Base-by-base conservation (phyloP, 2,888 invertebrate species). In the Leptarthrus brevirostris region DNA sequence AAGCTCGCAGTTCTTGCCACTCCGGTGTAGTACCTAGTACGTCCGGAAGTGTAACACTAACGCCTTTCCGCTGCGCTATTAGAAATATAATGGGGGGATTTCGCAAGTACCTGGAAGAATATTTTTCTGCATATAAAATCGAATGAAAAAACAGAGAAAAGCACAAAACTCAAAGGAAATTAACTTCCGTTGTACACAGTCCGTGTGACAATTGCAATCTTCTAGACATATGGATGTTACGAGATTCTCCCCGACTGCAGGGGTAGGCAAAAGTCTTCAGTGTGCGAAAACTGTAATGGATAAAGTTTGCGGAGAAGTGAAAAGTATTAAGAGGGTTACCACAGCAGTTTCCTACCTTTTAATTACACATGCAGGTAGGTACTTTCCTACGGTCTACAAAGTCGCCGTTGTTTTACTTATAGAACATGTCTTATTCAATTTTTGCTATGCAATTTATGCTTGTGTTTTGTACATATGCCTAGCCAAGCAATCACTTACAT, bases 301-400 rank as follows among this genome's bases (percentile, higher is more conserved):
- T 58, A 58, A 58, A 58, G 58, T 58, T 58, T 58, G 58, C 20
- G 18, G 54, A 58, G 18, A 58, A 58, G 36, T 58, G 58, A 58
- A 58, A 58, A 58, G 36, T 36, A 58, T 58, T 36, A 58, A 58
- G 58, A 58, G 34, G 56, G 16, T 36, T 58, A 58, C 58, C 34
- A 58, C 16, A 58, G 58, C 34, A 58, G 18, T 58, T 58, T 58
- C 58, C 58, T 58, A 58, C 58, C 20, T 58, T 58, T 58, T 58
- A 58, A 58, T 58, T 58, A 58, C 58, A 36, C 58, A 58, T 34
- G 36, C 18, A 40, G 40, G 8, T 22, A 56, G 56, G 56, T 56
- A 10, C 30, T 56, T 56, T 56, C 12, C 54, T 24, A 5, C 30
- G 30, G 30, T 30, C 30, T 30, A 18, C 10, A 22, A 30, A 56